Base-by-base conservation (phyloP, 2,888 invertebrate species). In the Cerastis leucographa region DNA sequence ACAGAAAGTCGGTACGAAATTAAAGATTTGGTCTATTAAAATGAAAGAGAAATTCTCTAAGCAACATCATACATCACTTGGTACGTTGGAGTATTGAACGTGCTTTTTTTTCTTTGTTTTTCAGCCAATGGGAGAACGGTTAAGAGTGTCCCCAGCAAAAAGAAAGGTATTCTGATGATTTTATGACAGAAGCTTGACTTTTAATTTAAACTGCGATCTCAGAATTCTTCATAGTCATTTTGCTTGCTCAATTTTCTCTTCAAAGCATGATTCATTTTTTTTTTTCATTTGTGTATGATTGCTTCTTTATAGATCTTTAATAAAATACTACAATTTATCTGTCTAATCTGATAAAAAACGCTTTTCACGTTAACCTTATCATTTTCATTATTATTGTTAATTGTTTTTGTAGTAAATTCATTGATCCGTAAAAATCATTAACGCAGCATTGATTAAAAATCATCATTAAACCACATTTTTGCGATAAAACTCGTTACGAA, bases 1-100 rank as follows among this genome's bases (percentile, higher is more conserved):
- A 76, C 88, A 87, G 77, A 94, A 93, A 93, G 90, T 94, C 68
- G 94, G 94, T 95, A 94, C 86, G 92, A 92, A 92, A 93, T 85
- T 92, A 84, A 89, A 89, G 85, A 87, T 85, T 86, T 91, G 89
- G 89, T 90, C 89, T 84, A 69, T 83, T 87, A 83, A 86, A 80
- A 84, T 92, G 85, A 91, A 88, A 89, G 80, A 88, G 84, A 87
- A 88, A 79, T 88, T 90, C 79, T 75, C 79, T 83, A 88, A 85
- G 74, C 82, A 51, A 69, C 85, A 79, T 71, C 85, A 88, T 87
- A 88, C 76, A 86, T 88, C 73, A 25, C 78, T 72, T 68, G 74
- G 76, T 78, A 76, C 70, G 76, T 80, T 83, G 71, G 71, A 71
- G 78, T 80, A 81, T 78, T 83, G 85, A 84, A 80, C 71, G 49